phyloP scores from a whole-genome alignment of 2,113 vertebrate species.

The Odobenus rosmarus region DNA sequence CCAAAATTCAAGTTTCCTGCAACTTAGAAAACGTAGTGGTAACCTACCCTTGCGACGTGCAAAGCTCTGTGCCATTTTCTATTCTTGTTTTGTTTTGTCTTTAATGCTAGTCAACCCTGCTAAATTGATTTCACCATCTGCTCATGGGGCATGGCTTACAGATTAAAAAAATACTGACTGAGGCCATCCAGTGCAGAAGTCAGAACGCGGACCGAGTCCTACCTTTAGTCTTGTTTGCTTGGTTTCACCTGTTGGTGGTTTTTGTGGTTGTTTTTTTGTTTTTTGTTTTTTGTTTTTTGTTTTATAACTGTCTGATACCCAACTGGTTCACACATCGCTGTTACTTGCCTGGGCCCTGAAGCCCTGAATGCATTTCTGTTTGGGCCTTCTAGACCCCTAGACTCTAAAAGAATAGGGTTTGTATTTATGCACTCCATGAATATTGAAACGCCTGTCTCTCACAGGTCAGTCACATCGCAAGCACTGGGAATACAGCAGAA shows the following conservation, averaged over 20 bases:
- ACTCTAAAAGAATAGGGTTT: not conserved
- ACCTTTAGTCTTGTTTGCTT: constrained; percentile 7
- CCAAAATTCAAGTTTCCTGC: not conserved
- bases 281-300: not conserved
- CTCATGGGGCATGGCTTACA: not conserved
- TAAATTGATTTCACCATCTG: constrained; percentile 9
- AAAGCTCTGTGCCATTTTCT: not conserved
- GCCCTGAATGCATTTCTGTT: not conserved
- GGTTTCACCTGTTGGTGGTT: not conserved
- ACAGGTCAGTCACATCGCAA: not conserved
- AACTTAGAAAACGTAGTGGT: not conserved
- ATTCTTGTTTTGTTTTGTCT: not conserved
- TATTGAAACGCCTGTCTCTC: not conserved
- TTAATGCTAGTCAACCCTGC: not conserved
- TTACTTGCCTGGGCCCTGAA: not conserved
- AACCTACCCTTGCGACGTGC: not conserved
- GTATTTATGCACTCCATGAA: not conserved
- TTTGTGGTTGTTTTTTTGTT: not conserved
- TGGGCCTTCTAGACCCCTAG: not conserved
- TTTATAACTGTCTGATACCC: not conserved
- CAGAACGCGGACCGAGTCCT: not conserved
- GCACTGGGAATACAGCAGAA: not conserved
- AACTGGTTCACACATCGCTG: not conserved
- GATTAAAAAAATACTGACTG: not conserved
- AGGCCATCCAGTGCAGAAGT: constrained; percentile 24